Conservation (phyloP, 1,140 invertebrate species). For the Goniozus legneri region DNA sequence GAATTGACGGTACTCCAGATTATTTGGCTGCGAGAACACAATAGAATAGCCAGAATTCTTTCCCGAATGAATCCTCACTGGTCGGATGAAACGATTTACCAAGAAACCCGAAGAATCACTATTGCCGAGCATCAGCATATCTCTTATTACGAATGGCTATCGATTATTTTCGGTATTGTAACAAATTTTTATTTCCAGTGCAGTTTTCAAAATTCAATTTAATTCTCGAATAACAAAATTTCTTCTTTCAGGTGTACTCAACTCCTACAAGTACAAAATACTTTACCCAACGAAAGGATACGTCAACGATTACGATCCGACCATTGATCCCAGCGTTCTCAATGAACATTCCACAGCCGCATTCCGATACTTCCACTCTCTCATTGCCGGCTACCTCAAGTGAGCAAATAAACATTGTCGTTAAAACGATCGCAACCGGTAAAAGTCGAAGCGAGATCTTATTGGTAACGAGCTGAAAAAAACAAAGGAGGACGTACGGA, state of each 20-base stretch:
- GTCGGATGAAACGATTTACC: slow-evolving; percentile 81
- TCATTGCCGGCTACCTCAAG: slow-evolving; percentile 76
- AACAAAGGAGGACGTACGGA: no score
- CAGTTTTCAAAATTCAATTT: no score
- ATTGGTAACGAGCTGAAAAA: no score
- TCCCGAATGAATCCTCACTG: slow-evolving; percentile 79
- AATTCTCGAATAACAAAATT: no score
- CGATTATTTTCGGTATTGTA: slow-evolving; percentile 67
- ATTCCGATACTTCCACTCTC: slow-evolving; percentile 83
- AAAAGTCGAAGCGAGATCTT: no score
- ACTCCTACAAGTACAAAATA: slow-evolving; percentile 65
- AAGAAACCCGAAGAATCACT: slow-evolving; percentile 78
- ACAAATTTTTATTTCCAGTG: background rate
- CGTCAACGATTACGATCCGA: slow-evolving; percentile 82
- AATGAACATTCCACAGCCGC: slow-evolving; percentile 86
- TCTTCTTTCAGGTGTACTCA: no score
- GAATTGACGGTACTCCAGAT: slow-evolving; percentile 79
- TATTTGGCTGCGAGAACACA: slow-evolving; percentile 84
- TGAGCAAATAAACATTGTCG: no score
- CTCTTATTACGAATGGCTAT: slow-evolving; percentile 82
- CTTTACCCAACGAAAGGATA: slow-evolving; percentile 64
- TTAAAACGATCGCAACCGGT: no score
- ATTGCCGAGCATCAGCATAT: slow-evolving; percentile 82
- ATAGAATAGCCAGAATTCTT: slow-evolving; percentile 75
- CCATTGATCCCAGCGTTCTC: slow-evolving; percentile 73